Evolutionary conservation across 2,113 vertebrate genomes (phyloP).

Genomic region (Setophaga petechia): DNA sequence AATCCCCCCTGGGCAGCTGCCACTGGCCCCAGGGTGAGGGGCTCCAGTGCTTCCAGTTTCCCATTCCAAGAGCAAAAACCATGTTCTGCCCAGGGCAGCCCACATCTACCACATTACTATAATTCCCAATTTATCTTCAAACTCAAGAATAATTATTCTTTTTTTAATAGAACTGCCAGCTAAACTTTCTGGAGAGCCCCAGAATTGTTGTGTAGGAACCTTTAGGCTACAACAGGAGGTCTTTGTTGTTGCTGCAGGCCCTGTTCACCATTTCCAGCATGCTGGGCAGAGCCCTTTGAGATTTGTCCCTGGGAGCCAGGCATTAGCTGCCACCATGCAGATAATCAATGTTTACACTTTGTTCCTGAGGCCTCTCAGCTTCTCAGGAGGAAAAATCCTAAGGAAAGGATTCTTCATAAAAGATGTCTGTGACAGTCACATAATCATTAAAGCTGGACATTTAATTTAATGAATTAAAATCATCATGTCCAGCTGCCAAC

Average conservation of each 20-base stretch:
- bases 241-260: not conserved
- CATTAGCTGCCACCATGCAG: not conserved
- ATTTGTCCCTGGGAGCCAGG: not conserved
- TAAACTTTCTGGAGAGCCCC: not conserved
- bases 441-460: not conserved
- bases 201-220: not conserved
- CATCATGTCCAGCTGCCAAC: not conserved
- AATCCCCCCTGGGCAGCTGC: not conserved
- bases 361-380: too few relatives aligned
- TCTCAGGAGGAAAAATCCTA: too few relatives aligned
- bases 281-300: constrained; percentile 2
- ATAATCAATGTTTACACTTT: not conserved
- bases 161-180: not conserved
- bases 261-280: accelerated
- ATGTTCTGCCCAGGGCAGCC: accelerated
- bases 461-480: not conserved
- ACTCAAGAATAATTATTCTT: not conserved
- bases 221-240: not conserved
- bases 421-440: not conserved
- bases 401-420: too few relatives aligned
- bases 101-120: accelerated
- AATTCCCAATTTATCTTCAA: not conserved
- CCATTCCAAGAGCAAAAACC: not conserved
- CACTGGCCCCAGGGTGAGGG: not conserved
- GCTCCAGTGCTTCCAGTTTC: not conserved